Evolutionary conservation across 2,888 invertebrate genomes (phyloP), one percentile per base, ranked within the genome.

Genomic region (Polymixis flavicincta): DNA sequence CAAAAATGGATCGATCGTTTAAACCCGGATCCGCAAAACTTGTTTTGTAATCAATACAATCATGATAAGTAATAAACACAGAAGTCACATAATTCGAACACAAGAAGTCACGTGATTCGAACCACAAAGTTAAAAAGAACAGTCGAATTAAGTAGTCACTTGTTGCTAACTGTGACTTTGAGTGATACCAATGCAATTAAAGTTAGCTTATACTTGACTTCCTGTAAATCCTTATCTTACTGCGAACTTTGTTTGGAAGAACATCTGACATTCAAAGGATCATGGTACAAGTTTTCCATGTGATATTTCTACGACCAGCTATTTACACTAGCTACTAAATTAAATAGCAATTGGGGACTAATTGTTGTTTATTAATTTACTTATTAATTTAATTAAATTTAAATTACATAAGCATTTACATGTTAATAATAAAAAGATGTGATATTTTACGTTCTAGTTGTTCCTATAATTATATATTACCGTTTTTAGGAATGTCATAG

Each of bases 101-200:
- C n/a, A n/a, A 37, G 45, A 45, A 32, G 32, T 32, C 19, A 13
- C 28, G 37, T n/a, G 52, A 42, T 42, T 54, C 17, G 11, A 0
- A 52, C 22, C 28, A 28, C 48, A 42, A 48, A 66, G 9, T 22
- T 52, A 22, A 25, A 50, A 25, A 37, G 19, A 70, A 48, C 11
- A 11, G 25, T 52, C 7, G 5, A 71, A 52, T 70, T 48, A 65
- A 19, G n/a, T 32, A n/a, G 17, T 4, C n/a, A 52, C 25, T 50
- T 71, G 50, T 52, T 71, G 25, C 50, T 37, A 7, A 52, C 68
- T 50, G 25, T 25, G 67, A 66, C 66, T 50, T 70, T 50, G 25
- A 50, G 37, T 67, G 48, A 63, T 64, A 48, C 57, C 25, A 32
- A 65, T 65, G 66, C 48, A 69, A 64, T 63, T 32, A 64, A 63